Evolutionary conservation across 1,140 invertebrate species (phyloP).

Genomic region (Cecropterus lyciades): DNA sequence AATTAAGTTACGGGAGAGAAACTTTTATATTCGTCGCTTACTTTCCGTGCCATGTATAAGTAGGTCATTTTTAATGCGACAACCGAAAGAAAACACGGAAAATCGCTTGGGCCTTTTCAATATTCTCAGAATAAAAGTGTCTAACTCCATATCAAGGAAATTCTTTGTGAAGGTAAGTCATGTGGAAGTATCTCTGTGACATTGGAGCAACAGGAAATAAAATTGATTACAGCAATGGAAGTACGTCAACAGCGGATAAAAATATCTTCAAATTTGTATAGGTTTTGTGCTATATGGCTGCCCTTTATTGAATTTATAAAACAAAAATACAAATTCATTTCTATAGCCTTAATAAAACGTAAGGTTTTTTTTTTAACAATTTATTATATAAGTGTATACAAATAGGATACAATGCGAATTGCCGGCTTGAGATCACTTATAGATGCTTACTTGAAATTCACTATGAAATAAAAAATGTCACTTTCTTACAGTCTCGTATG

Average conservation of each 20-base stretch:
- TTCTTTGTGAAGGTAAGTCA: slow-evolving; percentile 25
- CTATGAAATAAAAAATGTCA: no score
- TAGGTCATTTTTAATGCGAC: slow-evolving; percentile 59
- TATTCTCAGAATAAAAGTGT: slow-evolving; percentile 29
- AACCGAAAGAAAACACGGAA: slow-evolving; percentile 50
- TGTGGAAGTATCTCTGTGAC: slow-evolving; percentile 10
- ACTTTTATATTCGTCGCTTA: slow-evolving; percentile 57
- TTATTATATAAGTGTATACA: no score
- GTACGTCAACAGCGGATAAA: not conserved
- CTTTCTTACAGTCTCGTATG: no score
- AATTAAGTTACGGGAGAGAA: slow-evolving; percentile 61
- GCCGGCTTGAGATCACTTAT: no score
- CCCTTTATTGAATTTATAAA: not conserved
- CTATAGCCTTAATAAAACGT: no score
- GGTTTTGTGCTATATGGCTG: not conserved
- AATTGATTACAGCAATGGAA: slow-evolving; percentile 23
- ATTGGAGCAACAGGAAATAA: slow-evolving; percentile 12
- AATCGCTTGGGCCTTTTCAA: slow-evolving; percentile 46
- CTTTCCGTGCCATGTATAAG: slow-evolving; percentile 42
- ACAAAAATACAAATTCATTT: no score
- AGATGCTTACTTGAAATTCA: no score
- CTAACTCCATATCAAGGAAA: slow-evolving; percentile 37
- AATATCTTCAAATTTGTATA: not conserved
- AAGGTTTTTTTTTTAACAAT: no score
- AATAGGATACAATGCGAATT: no score